Evolutionary conservation across 2,797 vertebrate genomes (phyloP).

Genomic region (Rallus crepitans): DNA sequence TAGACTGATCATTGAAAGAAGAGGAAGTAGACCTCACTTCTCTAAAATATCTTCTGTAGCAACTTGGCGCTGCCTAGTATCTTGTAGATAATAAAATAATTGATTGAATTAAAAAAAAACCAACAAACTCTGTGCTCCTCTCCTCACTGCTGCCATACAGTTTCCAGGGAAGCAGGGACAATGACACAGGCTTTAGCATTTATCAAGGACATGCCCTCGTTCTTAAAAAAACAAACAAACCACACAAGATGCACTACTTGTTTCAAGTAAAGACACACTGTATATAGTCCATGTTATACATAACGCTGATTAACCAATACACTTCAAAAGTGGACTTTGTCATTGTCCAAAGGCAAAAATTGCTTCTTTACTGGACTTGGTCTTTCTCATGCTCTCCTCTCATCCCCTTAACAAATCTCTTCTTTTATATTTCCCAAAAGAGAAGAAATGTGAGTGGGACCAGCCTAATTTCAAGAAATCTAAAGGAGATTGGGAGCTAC

Average conservation of each 20-base stretch:
- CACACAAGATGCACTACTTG: fast-evolving
- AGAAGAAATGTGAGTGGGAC: background rate
- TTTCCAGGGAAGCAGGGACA: background rate
- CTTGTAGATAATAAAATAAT: background rate
- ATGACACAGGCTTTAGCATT: background rate
- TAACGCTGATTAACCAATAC: background rate
- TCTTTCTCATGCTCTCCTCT: background rate
- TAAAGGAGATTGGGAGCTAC: background rate
- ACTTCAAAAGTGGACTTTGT: background rate
- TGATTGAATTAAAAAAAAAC: background rate
- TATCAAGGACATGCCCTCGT: background rate
- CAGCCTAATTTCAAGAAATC: background rate
- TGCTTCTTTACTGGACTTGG: background rate
- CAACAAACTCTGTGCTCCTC: background rate
- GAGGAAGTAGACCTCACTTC: background rate
- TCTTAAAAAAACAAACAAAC: background rate
- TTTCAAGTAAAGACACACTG: background rate
- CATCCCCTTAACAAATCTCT: background rate
- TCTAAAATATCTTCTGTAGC: background rate
- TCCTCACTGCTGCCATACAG: background rate
- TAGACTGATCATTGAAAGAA: background rate
- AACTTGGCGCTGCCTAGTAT: background rate
- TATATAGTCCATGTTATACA: background rate
- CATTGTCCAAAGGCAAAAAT: background rate
- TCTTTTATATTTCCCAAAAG: background rate